These are phyloP conservation scores for Chloromyia formosa DNA, from an alignment of 2,888 invertebrate genomes.

Conservation along the genomic window DNA sequence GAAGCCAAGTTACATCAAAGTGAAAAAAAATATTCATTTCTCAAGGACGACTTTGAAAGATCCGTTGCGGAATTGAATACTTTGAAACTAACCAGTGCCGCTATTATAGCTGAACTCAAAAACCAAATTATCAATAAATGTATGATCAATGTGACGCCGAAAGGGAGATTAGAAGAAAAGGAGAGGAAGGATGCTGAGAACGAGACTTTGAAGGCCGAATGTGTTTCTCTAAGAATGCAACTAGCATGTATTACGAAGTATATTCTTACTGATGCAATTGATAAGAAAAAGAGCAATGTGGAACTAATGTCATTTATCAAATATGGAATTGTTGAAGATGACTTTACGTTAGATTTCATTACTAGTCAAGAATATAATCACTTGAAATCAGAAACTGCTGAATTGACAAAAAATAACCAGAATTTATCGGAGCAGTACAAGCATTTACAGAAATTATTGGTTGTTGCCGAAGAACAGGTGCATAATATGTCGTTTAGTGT, in stretches of 20 bases:
- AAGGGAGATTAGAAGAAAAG: neutral
- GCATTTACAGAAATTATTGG: slow-evolving; percentile 58
- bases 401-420: slow-evolving; percentile 52
- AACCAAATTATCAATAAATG: slow-evolving; percentile 53
- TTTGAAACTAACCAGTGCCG: slow-evolving; percentile 55
- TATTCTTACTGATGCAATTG: slow-evolving; percentile 53
- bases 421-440: slow-evolving; percentile 56
- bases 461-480: slow-evolving; percentile 59
- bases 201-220: slow-evolving; percentile 54
- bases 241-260: slow-evolving; percentile 56
- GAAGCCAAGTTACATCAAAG: slow-evolving; percentile 55
- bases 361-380: slow-evolving; percentile 58
- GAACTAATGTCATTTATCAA: slow-evolving; percentile 49
- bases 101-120: slow-evolving; percentile 54
- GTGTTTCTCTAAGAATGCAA: slow-evolving; percentile 55
- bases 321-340: slow-evolving; percentile 60
- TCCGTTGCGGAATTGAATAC: slow-evolving; percentile 54
- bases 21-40: slow-evolving; percentile 56
- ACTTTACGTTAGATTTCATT: slow-evolving; percentile 58
- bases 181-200: slow-evolving; percentile 21
- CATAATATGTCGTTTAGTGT: neutral
- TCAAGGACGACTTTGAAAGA: slow-evolving; percentile 60
- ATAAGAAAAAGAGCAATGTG: slow-evolving; percentile 34
- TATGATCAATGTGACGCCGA: neutral
- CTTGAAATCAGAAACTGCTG: slow-evolving; percentile 52